Evolutionary conservation across 2,113 vertebrate genomes (phyloP).

Genomic region (Xiphophorus couchianus): DNA sequence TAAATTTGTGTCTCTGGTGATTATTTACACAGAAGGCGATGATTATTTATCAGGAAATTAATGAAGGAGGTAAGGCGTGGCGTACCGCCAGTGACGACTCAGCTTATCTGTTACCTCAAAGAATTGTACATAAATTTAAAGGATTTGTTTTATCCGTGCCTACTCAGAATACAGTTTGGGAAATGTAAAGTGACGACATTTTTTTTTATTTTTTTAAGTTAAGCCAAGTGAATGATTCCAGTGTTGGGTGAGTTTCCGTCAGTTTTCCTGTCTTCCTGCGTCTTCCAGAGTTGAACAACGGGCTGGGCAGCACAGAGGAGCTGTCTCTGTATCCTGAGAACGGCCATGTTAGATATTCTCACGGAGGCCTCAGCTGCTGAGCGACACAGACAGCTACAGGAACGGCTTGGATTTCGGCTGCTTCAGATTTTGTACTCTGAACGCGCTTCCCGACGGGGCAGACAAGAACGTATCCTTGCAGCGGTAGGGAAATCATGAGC

Average conservation of each 20-base stretch:
- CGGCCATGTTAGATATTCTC: conserved; percentile 80
- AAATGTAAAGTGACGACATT: too few relatives aligned
- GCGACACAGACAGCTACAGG: neutral
- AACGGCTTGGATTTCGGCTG: neutral
- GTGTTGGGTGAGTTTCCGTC: neutral
- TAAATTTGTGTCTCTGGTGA: too few relatives aligned
- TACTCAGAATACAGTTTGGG: too few relatives aligned
- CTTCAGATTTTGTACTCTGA: neutral
- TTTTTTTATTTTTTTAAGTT: too few relatives aligned
- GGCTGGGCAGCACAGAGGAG: conserved; percentile 85
- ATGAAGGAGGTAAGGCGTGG: too few relatives aligned
- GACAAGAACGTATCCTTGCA: neutral
- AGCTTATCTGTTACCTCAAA: too few relatives aligned
- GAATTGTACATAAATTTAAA: too few relatives aligned
- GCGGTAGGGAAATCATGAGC: neutral
- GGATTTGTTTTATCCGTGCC: too few relatives aligned
- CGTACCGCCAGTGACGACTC: too few relatives aligned
- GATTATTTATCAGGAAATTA: too few relatives aligned
- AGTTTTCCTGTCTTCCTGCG: neutral
- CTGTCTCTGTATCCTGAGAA: conserved; percentile 87
- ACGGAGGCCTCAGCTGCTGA: conserved; percentile 68
- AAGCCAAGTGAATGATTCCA: too few relatives aligned
- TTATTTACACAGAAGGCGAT: too few relatives aligned
- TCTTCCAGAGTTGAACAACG: conserved; percentile 87
- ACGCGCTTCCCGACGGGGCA: neutral